Evolutionary conservation across 2,113 vertebrate species (phyloP), one percentile per base, ranked within the genome.

Genomic region (Cervus canadensis): DNA sequence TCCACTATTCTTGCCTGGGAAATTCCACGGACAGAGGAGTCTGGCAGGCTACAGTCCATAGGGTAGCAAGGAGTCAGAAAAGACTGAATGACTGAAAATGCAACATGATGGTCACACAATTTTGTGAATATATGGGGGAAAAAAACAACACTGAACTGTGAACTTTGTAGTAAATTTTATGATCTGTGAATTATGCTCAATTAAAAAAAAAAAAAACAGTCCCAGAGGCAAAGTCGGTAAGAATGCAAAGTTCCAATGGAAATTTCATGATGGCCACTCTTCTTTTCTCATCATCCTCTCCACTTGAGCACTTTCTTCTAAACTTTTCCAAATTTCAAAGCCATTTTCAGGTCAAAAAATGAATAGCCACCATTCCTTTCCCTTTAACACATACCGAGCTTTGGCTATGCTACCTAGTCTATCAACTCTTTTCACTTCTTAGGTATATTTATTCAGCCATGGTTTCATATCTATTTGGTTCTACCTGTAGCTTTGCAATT

Each of bases 301-400:
- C 67, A 62, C 7, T 71, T 43, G 83, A 79, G 43, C 87, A 67
- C 23, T n/a, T 81, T 93, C 23, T 90, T 94, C 50, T 54, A 88
- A 90, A 2, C 21, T 74, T 95, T 56, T 85, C 57, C 62, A 95
- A 93, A 86, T 89, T 96, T 93, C 71, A 96, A 86, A 92, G 54
- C 64, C 78, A 83, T 30, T 13, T 89, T 83, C 23, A 45, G 33
- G 23, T 92, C 54, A 90, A 88, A 92, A 62, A 1, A 9, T 50
- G 25, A 86, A 14, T 89, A 62, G 54, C 54, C 40, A 45, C 40
- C 30, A 79, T 67, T 40, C 60, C 56, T 91, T 23, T 85, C 78
- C 54, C 48, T 59, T 94, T 71, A 87, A 96, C 11, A 62, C 57
- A 48, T 76, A 28, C 28, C 7, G 54, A 87, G 25, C n/a, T 62